phyloP scores from a whole-genome alignment of 2,797 vertebrate species.

The Anniella stebbinsi region DNA sequence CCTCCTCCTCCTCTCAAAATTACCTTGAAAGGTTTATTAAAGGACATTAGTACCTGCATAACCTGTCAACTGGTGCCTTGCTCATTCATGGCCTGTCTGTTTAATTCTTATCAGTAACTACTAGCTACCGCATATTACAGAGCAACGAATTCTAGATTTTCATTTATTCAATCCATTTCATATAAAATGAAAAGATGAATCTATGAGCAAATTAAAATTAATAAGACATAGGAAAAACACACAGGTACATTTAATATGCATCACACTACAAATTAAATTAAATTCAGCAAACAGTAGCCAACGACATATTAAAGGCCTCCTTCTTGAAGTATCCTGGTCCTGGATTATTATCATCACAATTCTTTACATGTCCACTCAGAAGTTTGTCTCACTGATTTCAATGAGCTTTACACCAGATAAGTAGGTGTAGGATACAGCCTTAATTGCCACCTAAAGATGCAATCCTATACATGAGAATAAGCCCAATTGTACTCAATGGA shows the following conservation, averaged over 20 bases:
- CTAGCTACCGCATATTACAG: constrained; percentile 38
- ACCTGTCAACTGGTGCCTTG: constrained; percentile 49
- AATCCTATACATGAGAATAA: not conserved
- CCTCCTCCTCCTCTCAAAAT: constrained; percentile 65
- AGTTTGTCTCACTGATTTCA: not conserved
- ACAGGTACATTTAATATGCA: not conserved
- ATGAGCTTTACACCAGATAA: not conserved
- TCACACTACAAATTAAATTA: not conserved
- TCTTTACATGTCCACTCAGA: too few relatives aligned
- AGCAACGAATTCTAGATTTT: not conserved
- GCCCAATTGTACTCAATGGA: not conserved
- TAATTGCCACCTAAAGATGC: not conserved
- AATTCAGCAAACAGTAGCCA: not conserved
- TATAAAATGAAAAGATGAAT: not conserved
- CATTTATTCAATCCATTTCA: not conserved
- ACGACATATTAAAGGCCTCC: not conserved
- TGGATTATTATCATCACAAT: not conserved
- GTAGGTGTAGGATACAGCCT: not conserved
- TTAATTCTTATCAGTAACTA: constrained; percentile 65
- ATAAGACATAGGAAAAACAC: not conserved
- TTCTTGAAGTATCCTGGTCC: not conserved
- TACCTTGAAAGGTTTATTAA: constrained; percentile 69
- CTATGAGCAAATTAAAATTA: not conserved
- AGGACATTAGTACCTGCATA: constrained; percentile 62
- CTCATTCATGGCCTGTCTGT: constrained; percentile 44